Evolutionary conservation across 2,113 vertebrate species (phyloP).

Genomic region (Neogobius melanostomus): DNA sequence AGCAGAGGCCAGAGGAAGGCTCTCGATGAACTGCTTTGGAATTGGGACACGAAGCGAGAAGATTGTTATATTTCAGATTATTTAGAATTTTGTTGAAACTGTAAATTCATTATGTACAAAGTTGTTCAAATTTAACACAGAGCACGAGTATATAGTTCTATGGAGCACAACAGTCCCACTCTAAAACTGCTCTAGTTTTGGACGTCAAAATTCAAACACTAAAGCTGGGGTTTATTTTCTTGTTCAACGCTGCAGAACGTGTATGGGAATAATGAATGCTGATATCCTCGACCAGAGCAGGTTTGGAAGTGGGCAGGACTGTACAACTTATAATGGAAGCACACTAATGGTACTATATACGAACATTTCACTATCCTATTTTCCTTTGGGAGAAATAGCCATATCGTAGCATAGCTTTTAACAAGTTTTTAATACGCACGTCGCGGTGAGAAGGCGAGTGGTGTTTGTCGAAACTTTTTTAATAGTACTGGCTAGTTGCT

Average conservation of each 20-base stretch:
- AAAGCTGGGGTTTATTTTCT: no score
- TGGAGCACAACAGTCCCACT: no score
- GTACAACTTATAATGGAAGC: not conserved
- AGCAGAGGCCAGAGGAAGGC: constrained; percentile 22
- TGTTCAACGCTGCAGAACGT: no score
- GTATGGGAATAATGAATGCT: no score
- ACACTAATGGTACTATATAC: constrained; percentile 4
- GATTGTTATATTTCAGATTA: not conserved
- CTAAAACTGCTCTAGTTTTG: no score
- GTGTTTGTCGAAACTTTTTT: constrained; percentile 1
- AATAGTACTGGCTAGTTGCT: not conserved
- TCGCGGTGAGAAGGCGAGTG: constrained; percentile 14
- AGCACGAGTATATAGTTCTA: not conserved
- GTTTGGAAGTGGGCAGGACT: no score
- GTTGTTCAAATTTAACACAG: not conserved
- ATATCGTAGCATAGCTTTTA: constrained; percentile 28
- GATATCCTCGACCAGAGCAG: no score
- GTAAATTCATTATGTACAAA: not conserved
- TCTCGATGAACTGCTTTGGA: constrained; percentile 10
- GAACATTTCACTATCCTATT: constrained; percentile 1
- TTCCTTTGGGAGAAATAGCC: constrained; percentile 50
- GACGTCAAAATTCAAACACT: no score
- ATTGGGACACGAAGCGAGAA: not conserved
- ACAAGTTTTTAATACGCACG: constrained; percentile 22
- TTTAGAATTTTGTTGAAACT: not conserved